Percentiles rank a stretch among this genome's conserved stretches.
phyloP scores from a whole-genome alignment of 1,140 invertebrate genomes.

The Acromyrmex charruanus region DNA sequence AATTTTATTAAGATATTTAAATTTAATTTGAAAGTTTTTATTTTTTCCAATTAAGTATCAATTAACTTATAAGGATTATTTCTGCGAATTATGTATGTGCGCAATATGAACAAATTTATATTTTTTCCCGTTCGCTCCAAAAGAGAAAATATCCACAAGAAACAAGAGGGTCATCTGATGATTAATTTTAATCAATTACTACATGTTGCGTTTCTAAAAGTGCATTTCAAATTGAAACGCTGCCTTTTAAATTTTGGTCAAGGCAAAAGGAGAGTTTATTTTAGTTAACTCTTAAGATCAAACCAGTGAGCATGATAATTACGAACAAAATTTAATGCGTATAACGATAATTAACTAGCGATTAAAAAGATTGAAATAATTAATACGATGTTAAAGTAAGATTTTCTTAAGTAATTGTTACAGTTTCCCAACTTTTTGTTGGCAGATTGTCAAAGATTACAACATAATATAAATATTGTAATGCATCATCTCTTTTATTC shows the following conservation, averaged over 20 bases:
- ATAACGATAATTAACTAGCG: slow-evolving; percentile 11
- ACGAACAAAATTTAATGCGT: neutral
- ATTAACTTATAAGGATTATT: neutral
- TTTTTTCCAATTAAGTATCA: neutral
- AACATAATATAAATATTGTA: neutral
- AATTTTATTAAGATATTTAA: neutral
- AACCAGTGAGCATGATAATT: slow-evolving; percentile 41
- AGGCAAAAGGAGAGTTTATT: slow-evolving; percentile 63
- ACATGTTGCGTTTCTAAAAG: neutral
- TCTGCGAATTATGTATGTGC: neutral
- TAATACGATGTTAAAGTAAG: slow-evolving; percentile 10
- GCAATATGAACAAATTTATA: neutral
- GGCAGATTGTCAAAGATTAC: neutral
- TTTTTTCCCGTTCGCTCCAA: neutral
- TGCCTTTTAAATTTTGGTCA: slow-evolving; percentile 64
- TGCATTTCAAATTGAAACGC: neutral
- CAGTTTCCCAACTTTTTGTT: neutral
- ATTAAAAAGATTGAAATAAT: slow-evolving; percentile 21
- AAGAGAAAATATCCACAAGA: neutral
- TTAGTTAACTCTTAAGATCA: slow-evolving; percentile 38
- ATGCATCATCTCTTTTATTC: neutral
- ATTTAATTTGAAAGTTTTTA: neutral
- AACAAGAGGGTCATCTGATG: neutral
- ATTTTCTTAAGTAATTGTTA: neutral
- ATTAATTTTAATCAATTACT: neutral